These are phyloP conservation scores for Enteromius unitaeniatus DNA, from an alignment of 2,797 vertebrate genomes.

Conservation along the genomic window DNA sequence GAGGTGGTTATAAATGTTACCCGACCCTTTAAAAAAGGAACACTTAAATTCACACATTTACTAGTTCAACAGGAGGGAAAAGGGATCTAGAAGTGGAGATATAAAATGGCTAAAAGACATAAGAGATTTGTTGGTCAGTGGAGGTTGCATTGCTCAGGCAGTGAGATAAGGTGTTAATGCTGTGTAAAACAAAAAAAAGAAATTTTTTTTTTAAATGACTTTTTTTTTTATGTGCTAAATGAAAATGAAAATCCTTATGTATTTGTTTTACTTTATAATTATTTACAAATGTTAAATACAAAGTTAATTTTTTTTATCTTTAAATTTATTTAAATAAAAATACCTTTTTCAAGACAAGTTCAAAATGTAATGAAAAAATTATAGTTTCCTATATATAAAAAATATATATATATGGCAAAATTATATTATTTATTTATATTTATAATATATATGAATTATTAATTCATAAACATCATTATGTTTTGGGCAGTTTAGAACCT, in stretches of 20 bases:
- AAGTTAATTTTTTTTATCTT: no score
- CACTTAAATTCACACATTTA: constrained; percentile 25
- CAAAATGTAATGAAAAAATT: background rate
- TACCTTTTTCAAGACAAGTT: background rate
- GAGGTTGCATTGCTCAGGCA: background rate
- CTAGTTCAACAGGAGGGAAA: background rate
- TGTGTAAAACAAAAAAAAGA: background rate
- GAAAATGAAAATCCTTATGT: background rate
- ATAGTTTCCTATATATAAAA: no score
- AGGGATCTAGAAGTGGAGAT: background rate
- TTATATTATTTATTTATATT: background rate
- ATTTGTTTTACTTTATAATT: background rate
- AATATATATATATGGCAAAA: no score
- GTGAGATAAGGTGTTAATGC: constrained; percentile 1
- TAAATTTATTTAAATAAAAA: no score
- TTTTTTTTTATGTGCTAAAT: background rate
- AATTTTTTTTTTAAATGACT: background rate
- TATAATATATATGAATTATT: background rate
- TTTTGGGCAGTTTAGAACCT: background rate
- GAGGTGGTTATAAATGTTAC: constrained; percentile 9
- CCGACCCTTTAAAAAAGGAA: constrained; percentile 3
- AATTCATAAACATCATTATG: background rate
- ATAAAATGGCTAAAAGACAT: constrained; percentile 19
- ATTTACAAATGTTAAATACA: background rate
- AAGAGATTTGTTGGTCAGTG: constrained; percentile 3